Conservation (phyloP, 2,797 vertebrate genomes). For the Neosilurus hyrtlii region DNA sequence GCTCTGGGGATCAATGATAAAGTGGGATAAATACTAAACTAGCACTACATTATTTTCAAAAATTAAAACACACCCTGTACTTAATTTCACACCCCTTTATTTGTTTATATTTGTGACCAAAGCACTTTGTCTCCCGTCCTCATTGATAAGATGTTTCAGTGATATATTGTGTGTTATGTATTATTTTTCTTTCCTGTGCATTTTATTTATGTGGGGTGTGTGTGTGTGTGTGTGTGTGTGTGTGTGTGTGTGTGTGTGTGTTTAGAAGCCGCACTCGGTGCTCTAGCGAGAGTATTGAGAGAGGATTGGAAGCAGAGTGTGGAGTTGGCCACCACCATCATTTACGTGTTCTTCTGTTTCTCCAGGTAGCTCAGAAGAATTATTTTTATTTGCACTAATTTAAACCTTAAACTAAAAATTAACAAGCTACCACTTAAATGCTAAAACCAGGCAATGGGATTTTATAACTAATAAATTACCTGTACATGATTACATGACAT, state of each 20-base stretch:
- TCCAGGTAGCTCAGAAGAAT: conserved; percentile 76
- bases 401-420: neutral
- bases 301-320: conserved; percentile 94
- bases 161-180: too few relatives aligned
- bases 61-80: neutral
- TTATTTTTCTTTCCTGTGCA: too few relatives aligned
- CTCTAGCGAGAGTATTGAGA: conserved; percentile 85
- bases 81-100: neutral
- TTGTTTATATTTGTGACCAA: neutral
- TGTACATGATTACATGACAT: too few relatives aligned
- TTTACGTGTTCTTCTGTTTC: conserved; percentile 92
- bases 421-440: neutral
- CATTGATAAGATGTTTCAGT: neutral
- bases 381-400: neutral
- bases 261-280: conserved; percentile 83
- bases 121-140: neutral
- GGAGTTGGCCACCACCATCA: conserved; percentile 89
- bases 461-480: too few relatives aligned
- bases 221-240: conserved; percentile 14
- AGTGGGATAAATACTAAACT: neutral
- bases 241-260: conserved; percentile 43
- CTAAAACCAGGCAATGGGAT: neutral
- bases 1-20: neutral
- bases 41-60: neutral
- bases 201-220: neutral